Evolutionary conservation across 2,888 invertebrate species (phyloP).

Genomic region (Tipula vernalis): DNA sequence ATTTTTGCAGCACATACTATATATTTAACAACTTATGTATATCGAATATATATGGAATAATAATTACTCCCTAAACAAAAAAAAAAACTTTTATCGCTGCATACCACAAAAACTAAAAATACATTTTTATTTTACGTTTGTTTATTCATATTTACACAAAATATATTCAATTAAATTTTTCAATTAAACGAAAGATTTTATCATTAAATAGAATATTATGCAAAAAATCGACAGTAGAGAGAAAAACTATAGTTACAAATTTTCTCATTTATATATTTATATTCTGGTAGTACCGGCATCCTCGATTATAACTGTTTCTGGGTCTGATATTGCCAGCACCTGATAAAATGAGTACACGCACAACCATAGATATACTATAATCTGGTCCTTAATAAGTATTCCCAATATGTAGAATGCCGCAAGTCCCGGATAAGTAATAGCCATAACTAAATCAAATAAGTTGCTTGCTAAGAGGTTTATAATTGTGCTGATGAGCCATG

Average conservation of each 20-base stretch:
- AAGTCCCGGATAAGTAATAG: neutral
- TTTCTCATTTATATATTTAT: neutral
- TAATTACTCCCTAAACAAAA: neutral
- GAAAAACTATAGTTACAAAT: neutral
- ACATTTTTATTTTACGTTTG: neutral
- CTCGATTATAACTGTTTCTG: neutral
- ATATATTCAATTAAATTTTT: neutral
- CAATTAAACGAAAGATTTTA: neutral
- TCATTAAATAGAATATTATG: neutral
- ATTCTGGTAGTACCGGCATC: neutral
- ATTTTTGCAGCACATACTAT: too few species aligned
- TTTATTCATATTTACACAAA: neutral
- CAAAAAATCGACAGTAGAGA: neutral
- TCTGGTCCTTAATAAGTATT: neutral
- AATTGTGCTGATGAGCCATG: neutral
- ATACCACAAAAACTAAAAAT: neutral
- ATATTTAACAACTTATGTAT: too few species aligned
- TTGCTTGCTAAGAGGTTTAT: neutral
- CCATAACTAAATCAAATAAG: neutral
- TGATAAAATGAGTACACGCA: neutral
- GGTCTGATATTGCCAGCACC: neutral
- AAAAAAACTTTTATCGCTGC: neutral
- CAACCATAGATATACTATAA: neutral
- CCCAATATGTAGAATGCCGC: neutral
- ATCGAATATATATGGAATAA: too few species aligned